Evolutionary conservation across 1,140 invertebrate genomes (phyloP), one percentile per base, ranked within the genome.

Genomic region (Atta cephalotes): DNA sequence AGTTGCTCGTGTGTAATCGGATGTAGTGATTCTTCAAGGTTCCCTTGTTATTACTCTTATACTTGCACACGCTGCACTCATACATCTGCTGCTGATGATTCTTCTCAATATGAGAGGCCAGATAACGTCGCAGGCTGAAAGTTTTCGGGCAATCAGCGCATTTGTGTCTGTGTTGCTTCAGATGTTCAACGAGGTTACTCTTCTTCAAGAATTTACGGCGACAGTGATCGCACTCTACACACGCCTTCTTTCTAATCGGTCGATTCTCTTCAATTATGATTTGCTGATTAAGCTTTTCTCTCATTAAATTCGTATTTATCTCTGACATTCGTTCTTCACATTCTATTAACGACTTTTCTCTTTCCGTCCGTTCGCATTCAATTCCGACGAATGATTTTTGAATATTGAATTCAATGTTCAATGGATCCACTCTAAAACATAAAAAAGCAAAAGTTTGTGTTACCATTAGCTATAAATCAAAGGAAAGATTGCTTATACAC

Each of bases 1-100:
- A 92, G n/a, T 53, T 90, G 58, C 56, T 91, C 28, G 93, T 92
- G 82, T 94, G 93, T 71, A 93, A 35, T 0, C 91, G 63, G 18
- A 93, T 92, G 21, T 96, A 95, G 89, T 97, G 96, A 25, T 96
- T 96, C 68, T 96, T 95, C 3, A 97, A 91, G 51, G 96, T 96
- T 10, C 90, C 88, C 16, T 92, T 92, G 66, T 92, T 92, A 49
- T 95, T 95, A 58, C 95, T 96, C 89, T 96, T 95, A 88, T 95
- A 95, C 10, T 92, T 88, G 88, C 92, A 93, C 12, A 92, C 89
- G 58, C 86, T 91, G 77, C 92, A 93, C 21, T 91, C 79, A 79
- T 90, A 90, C 16, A 89, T 60, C 9, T 90, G 91, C 0, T 76
- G 84, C 0, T 77, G 68, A 58, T 92, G 93, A 31, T 84, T 88